Base-by-base conservation (phyloP, 2,888 invertebrate genomes). In the Synergus gifuensis region DNA sequence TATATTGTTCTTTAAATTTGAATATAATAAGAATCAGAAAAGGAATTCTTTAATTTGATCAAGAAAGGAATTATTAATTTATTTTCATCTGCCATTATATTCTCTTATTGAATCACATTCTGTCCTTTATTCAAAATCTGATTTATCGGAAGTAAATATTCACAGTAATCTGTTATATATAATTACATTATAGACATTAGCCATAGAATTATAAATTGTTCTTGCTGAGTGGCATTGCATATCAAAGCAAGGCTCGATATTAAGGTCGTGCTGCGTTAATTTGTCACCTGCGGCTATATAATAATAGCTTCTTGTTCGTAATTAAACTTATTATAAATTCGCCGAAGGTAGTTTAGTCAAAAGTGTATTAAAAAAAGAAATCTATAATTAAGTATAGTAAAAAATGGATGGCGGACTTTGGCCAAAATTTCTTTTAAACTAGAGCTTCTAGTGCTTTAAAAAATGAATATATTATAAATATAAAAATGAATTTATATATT, bases 291-390 rank as follows among this genome's bases (percentile, higher is more conserved):
- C 46, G 49, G 49, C 69, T 18, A 69, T 49, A 49, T 46, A 69
- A 69, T 69, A 49, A 69, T 66, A 40, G 11, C n/a, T 66, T 14
- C 64, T 36, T 42, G 2, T 46, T 49, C 7, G 2, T 69, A 46
- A 46, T 49, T 69, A 46, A 16, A 49, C 46, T 49, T 9, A 69
- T 69, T 46, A 69, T 69, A 49, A 69, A 69, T 69, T 69, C 49
- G 69, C 16, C 16, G 16, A 69, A 28, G 69, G 12, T 46, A 8
- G 11, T 22, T 66, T 22, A 11, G 66, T 66, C 66, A 46, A 69
- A 69, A 58, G 44, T 44, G 44, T 44, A 18, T 58, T 58, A 18
- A 18, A 9, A n/a, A 18, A 2, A 3, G 11, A 58, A 18, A 58
- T 58, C 18, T 18, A 18, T 11, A 4, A 58, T 18, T 18, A 9